Percentiles rank a stretch among this genome's conserved stretches.
These are phyloP conservation scores for Drosophila ezoana DNA, from an alignment of 2,888 invertebrate genomes.

Conservation along the genomic window DNA sequence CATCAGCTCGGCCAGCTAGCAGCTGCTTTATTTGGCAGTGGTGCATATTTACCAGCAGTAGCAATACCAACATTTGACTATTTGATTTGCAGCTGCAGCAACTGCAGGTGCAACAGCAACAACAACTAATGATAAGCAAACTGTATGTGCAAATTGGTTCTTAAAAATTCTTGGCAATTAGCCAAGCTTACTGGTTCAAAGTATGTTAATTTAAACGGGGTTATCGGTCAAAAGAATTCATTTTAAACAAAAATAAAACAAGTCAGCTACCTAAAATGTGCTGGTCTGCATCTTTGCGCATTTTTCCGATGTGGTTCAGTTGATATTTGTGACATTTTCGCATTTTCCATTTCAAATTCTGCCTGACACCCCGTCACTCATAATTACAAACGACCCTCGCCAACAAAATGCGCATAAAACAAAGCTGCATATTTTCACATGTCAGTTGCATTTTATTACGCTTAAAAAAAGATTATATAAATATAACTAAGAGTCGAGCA, in stretches of 20 bases:
- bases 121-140: slow-evolving; percentile 21
- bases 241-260: not conserved
- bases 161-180: slow-evolving; percentile 31
- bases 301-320: not conserved
- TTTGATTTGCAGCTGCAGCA: slow-evolving; percentile 41
- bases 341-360: slow-evolving; percentile 30
- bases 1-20: slow-evolving; percentile 1
- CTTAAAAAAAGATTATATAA: slow-evolving; percentile 12
- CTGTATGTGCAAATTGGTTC: slow-evolving; percentile 60
- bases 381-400: slow-evolving; percentile 35
- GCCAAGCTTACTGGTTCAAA: slow-evolving; percentile 17
- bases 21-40: slow-evolving; percentile 33
- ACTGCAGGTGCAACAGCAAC: not conserved
- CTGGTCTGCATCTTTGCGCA: not conserved
- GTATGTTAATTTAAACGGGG: slow-evolving; percentile 27
- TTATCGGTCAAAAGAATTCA: slow-evolving; percentile 5
- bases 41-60: slow-evolving; percentile 35
- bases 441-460: slow-evolving; percentile 54
- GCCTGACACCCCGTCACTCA: slow-evolving; percentile 47
- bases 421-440: slow-evolving; percentile 19
- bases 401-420: slow-evolving; percentile 1
- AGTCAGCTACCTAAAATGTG: not conserved
- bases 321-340: slow-evolving; percentile 33
- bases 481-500: not conserved
- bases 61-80: slow-evolving; percentile 36